Conservation (phyloP, 2,113 vertebrate species). For the Dicrurus megarhynchus region DNA sequence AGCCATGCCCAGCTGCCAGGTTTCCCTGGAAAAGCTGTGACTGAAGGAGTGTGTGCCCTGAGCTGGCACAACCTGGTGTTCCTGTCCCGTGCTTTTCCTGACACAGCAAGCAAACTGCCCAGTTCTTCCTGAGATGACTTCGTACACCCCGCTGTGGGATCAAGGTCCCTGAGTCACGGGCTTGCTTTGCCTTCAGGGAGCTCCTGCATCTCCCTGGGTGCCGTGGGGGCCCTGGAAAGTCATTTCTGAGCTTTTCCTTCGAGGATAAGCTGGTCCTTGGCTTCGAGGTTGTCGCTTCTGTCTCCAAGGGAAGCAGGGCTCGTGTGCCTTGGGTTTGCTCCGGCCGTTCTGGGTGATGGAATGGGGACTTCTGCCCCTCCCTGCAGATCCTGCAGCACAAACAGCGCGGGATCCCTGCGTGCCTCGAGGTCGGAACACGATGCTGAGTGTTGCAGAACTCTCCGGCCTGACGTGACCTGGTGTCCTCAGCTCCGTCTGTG, state of each 20-base stretch:
- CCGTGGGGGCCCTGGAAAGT: neutral
- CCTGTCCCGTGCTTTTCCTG: neutral
- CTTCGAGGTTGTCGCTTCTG: neutral
- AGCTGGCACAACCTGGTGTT: neutral
- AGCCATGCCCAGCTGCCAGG: neutral
- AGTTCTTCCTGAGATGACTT: neutral
- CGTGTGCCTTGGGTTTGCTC: neutral
- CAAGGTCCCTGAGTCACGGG: neutral
- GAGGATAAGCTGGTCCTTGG: neutral
- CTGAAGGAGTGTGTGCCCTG: fast-evolving
- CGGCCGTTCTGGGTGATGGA: neutral
- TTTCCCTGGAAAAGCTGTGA: neutral
- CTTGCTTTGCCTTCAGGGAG: neutral
- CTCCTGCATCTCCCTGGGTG: neutral
- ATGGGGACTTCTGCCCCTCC: conserved; percentile 4
- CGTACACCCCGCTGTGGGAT: neutral
- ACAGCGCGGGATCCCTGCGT: neutral
- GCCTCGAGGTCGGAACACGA: neutral
- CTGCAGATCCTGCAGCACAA: neutral
- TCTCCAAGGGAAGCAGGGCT: neutral
- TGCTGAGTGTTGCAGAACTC: neutral
- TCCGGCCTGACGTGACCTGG: neutral
- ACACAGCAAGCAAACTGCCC: neutral
- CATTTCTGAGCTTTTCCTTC: neutral
- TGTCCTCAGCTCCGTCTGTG: neutral